Conservation (phyloP, 2,888 invertebrate genomes). For the Nomada fabriciana region DNA sequence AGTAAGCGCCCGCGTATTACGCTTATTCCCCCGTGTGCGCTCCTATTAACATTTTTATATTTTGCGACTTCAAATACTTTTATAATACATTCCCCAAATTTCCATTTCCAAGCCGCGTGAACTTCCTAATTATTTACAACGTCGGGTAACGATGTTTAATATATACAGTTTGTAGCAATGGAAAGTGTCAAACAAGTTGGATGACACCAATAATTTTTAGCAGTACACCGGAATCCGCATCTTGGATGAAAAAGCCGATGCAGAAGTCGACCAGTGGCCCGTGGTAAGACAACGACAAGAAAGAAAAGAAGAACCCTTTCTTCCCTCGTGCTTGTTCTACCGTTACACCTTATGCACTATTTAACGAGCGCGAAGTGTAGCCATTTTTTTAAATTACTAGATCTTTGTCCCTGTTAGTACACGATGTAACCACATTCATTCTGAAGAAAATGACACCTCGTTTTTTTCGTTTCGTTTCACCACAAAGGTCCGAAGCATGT, state of each 20-base stretch:
- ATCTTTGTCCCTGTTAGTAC: no score
- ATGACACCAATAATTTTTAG: constrained; percentile 30
- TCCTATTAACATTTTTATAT: background rate
- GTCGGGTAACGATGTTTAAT: no score
- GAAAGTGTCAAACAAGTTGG: no score
- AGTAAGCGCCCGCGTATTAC: constrained; percentile 65
- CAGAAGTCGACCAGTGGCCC: constrained; percentile 48
- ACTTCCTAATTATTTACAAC: no score
- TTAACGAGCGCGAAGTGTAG: constrained; percentile 61
- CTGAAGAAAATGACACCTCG: no score
- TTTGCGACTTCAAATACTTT: no score
- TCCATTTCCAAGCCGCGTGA: no score
- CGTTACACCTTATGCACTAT: constrained; percentile 71
- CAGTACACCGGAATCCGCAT: background rate
- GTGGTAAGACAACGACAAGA: constrained; percentile 62
- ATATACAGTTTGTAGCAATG: no score
- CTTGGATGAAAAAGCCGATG: constrained; percentile 34
- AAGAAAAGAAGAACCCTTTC: constrained; percentile 36
- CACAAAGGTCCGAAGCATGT: no score
- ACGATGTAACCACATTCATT: no score
- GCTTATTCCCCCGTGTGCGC: constrained; percentile 41
- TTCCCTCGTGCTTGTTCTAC: constrained; percentile 59
- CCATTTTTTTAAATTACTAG: background rate
- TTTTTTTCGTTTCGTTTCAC: no score
- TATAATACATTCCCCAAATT: no score